phyloP scores from a whole-genome alignment of 2,888 invertebrate genomes.

The Pristionchus japonicus region DNA sequence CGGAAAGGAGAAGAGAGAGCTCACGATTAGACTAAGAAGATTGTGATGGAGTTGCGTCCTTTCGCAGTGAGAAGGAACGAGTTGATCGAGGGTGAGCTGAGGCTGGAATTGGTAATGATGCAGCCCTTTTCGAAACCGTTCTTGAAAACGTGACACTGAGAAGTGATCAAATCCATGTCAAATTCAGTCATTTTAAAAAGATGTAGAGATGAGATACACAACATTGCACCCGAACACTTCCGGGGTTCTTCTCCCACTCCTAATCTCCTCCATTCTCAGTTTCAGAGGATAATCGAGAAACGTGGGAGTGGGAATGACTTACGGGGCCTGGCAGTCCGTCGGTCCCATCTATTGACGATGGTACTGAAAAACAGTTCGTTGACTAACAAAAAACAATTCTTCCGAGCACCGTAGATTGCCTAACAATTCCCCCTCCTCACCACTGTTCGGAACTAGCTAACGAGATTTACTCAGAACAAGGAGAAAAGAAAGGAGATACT shows the following conservation, averaged over 20 bases:
- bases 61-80: conserved; percentile 26
- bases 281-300: not conserved
- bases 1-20: not conserved
- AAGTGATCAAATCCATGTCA: too few species aligned
- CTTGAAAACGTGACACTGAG: too few species aligned
- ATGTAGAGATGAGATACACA: too few species aligned
- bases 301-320: conserved; percentile 4
- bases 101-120: not conserved
- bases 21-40: conserved; percentile 30
- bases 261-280: not conserved
- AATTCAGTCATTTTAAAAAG: too few species aligned
- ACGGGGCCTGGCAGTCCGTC: conserved; percentile 17
- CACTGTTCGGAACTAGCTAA: not conserved
- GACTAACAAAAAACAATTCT: not conserved
- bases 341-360: conserved; percentile 32
- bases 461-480: not conserved
- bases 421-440: not conserved
- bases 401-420: not conserved
- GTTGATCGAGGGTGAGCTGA: conserved; percentile 2
- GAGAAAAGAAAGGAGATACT: not conserved
- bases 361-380: conserved; percentile 20
- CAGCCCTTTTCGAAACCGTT: too few species aligned
- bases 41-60: conserved; percentile 32
- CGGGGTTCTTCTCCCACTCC: not conserved
- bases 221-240: too few species aligned